phyloP scores from a whole-genome alignment of 2,797 vertebrate species.

The Odontamblyopus rebecca region DNA sequence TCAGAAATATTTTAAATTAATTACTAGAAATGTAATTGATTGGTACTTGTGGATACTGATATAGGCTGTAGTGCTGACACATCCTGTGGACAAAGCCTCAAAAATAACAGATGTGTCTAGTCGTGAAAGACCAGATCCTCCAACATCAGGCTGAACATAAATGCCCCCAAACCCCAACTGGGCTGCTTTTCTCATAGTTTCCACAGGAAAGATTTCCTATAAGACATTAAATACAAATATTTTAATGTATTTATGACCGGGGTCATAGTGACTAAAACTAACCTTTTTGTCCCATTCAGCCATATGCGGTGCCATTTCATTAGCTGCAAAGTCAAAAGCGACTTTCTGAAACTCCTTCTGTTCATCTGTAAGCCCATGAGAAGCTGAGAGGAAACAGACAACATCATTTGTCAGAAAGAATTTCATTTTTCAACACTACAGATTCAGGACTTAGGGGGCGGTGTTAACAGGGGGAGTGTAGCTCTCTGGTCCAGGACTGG shows the following conservation, averaged over 20 bases:
- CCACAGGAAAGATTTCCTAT: constrained; percentile 92
- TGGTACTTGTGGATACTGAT: constrained; percentile 98
- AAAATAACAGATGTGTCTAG: constrained; percentile 94
- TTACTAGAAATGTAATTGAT: background rate
- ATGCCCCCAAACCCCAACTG: constrained; percentile 93
- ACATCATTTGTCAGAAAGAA: background rate
- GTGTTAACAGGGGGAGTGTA: constrained; percentile 32
- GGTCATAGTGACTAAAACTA: background rate
- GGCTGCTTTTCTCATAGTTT: constrained; percentile 87
- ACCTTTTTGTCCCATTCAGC: constrained; percentile 96
- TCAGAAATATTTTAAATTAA: background rate
- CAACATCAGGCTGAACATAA: constrained; percentile 88
- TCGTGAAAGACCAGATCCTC: constrained; percentile 92
- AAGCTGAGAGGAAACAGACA: constrained; percentile 69
- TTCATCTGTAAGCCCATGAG: constrained; percentile 88
- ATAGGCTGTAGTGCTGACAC: constrained; percentile 94
- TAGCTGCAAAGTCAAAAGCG: constrained; percentile 92
- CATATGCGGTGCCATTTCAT: constrained; percentile 96
- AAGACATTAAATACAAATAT: background rate
- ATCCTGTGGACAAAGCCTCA: constrained; percentile 95
- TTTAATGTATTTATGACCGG: background rate
- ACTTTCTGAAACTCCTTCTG: constrained; percentile 97
- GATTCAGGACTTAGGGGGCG: constrained; percentile 10
- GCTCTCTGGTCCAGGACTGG: constrained; percentile 35
- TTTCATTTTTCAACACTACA: background rate